These are phyloP conservation scores for Drosophila bifasciata DNA, from an alignment of 1,140 invertebrate genomes.

Conservation along the genomic window DNA sequence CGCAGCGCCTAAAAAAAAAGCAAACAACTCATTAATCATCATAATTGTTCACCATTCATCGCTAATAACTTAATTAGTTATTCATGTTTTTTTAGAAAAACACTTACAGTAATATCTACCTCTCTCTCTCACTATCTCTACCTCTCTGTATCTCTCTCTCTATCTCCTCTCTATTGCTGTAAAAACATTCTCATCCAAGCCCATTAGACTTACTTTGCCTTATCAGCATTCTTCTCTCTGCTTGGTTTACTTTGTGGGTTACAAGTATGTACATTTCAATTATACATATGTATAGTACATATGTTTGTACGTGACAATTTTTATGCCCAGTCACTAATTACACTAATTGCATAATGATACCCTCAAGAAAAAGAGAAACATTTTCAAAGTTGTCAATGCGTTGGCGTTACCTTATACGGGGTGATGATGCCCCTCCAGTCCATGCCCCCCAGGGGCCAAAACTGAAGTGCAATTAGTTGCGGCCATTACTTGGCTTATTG, in stretches of 20 bases:
- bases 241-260: conserved; percentile 42
- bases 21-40: conserved; percentile 31
- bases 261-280: conserved; percentile 40
- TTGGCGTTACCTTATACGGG: conserved; percentile 69
- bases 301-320: conserved; percentile 57
- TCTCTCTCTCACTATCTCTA: too few species aligned
- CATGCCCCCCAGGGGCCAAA: too few species aligned
- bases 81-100: conserved; percentile 21
- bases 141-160: too few species aligned
- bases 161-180: conserved; percentile 24
- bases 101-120: conserved; percentile 15
- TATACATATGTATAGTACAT: too few species aligned
- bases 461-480: conserved; percentile 45
- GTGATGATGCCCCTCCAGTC: too few species aligned
- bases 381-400: conserved; percentile 50
- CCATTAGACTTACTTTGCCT: conserved; percentile 29
- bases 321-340: conserved; percentile 70
- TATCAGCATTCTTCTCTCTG: conserved; percentile 27
- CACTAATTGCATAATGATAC: conserved; percentile 52
- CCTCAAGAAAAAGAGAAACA: conserved; percentile 21
- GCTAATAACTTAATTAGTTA: conserved; percentile 35
- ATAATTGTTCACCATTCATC: neutral
- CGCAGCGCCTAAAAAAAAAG: too few species aligned
- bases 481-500: conserved; percentile 58
- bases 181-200: conserved; percentile 37